Evolutionary conservation across 2,797 vertebrate species (phyloP).

Genomic region (Spheniscus humboldti): DNA sequence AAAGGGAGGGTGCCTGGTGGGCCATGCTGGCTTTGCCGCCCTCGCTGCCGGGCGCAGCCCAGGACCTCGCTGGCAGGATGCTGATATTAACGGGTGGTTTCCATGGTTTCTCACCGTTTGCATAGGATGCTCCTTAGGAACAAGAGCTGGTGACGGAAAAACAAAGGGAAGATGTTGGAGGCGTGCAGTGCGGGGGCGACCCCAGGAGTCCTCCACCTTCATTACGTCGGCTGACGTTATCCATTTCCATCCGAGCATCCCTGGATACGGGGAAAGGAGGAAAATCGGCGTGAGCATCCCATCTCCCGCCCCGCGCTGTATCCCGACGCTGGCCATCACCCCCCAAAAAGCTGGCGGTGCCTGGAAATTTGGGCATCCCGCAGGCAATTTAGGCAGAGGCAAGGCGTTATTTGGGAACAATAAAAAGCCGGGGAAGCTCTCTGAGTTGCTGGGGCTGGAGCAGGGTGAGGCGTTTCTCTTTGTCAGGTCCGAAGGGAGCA

Average conservation of each 20-base stretch:
- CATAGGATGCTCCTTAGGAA: neutral
- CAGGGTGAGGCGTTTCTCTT: neutral
- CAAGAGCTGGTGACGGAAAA: neutral
- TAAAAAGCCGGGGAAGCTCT: neutral
- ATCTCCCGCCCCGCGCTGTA: fast-evolving
- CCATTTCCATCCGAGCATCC: neutral
- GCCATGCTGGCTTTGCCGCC: neutral
- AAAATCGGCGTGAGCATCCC: fast-evolving
- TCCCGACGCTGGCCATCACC: fast-evolving
- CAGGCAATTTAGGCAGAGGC: fast-evolving
- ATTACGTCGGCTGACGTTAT: neutral
- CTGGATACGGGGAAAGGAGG: neutral
- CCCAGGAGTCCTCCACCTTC: neutral
- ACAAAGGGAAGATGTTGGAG: neutral
- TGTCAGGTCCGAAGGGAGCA: neutral
- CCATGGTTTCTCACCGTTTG: conserved; percentile 11
- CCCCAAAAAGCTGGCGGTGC: fast-evolving
- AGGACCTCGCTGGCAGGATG: neutral
- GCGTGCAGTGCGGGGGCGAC: neutral
- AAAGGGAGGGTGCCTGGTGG: neutral
- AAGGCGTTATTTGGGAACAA: neutral
- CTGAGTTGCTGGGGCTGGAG: neutral
- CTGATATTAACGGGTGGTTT: neutral
- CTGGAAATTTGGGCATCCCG: neutral
- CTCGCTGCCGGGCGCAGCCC: neutral